A percentile compares a stretch with the other conserved stretches of the same genome.
Evolutionary conservation across 2,113 vertebrate genomes (phyloP).

Genomic region (western clawed frog (Xenopus tropicalis)): UCB_Xtro_10.0 CM004447.2:121604501-121605000

Average conservation of each 20-base stretch:
- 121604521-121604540: too few species aligned
- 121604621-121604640: background rate
- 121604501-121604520: too few species aligned
- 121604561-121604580: background rate
- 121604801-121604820: background rate
- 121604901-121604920: too few species aligned
- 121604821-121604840: background rate
- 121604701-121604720: background rate
- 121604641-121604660: background rate
- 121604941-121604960: too few species aligned
- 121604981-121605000: too few species aligned
- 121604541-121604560: too few species aligned
- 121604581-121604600: background rate
- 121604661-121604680: background rate
- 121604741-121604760: background rate
- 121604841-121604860: background rate
- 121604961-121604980: too few species aligned
- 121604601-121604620: background rate
- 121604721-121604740: background rate
- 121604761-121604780: background rate
- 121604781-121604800: constrained; percentile 3
- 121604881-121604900: too few species aligned
- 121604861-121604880: background rate
- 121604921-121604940: too few species aligned
- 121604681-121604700: background rate